phyloP scores from a whole-genome alignment of 2,888 invertebrate genomes.

The Lumbricus terrestris region DNA sequence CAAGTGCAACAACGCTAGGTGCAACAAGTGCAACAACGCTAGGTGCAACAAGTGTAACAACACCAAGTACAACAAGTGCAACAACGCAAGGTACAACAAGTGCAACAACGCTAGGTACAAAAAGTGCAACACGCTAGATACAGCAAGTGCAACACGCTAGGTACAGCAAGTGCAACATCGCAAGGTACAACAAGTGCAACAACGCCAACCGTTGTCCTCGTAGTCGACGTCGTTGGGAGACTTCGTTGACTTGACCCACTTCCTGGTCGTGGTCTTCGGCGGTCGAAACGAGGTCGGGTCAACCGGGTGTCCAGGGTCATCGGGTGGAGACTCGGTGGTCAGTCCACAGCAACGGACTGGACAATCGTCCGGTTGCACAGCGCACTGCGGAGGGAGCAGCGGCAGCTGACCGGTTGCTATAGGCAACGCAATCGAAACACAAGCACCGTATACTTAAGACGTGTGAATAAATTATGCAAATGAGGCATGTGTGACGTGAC shows the following conservation, averaged over 20 bases:
- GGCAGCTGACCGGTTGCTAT: neutral
- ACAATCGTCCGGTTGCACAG: neutral
- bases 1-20: too few species aligned
- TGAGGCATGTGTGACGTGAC: neutral
- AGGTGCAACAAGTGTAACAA: too few species aligned
- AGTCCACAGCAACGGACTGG: slow-evolving; percentile 6
- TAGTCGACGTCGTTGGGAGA: slow-evolving; percentile 17
- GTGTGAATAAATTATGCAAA: neutral
- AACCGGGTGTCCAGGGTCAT: neutral
- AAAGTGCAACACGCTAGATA: too few species aligned
- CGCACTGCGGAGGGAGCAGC: slow-evolving; percentile 5
- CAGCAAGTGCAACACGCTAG: too few species aligned
- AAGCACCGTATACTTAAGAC: neutral
- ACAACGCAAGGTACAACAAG: too few species aligned
- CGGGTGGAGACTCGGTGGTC: slow-evolving; percentile 6
- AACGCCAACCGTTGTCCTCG: slow-evolving; percentile 11
- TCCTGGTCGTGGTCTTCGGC: neutral
- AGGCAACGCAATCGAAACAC: neutral
- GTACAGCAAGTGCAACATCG: too few species aligned
- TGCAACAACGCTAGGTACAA: neutral
- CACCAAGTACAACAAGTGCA: too few species aligned
- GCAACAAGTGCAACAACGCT: too few species aligned
- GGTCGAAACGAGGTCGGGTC: neutral
- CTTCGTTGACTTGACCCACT: neutral
- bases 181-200: too few species aligned